phyloP scores from a whole-genome alignment of 1,140 invertebrate genomes.

The Pogonomyrmex californicus region DNA sequence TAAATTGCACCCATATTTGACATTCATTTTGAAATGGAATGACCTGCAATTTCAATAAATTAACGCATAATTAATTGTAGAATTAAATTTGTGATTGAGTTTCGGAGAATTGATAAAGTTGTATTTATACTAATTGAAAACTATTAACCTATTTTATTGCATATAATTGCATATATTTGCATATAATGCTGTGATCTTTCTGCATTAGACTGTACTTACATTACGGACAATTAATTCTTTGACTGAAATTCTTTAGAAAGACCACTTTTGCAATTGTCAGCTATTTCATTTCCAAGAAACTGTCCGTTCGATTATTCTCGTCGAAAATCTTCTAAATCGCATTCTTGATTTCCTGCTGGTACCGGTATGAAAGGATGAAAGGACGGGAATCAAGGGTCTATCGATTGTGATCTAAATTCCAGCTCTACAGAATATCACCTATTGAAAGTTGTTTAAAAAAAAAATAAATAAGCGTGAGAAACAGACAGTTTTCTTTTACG shows the following conservation, averaged over 20 bases:
- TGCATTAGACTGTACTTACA: background rate
- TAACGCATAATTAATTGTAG: constrained; percentile 37
- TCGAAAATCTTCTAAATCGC: background rate
- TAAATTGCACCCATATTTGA: constrained; percentile 39
- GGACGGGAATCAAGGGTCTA: background rate
- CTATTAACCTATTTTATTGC: constrained; percentile 25
- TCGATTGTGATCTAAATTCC: constrained; percentile 36
- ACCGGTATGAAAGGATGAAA: constrained; percentile 14
- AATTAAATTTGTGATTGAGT: constrained; percentile 24
- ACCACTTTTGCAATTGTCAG: background rate
- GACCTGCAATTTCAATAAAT: constrained; percentile 37
- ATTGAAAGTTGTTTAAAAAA: background rate
- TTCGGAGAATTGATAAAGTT: constrained; percentile 18
- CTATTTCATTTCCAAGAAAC: background rate
- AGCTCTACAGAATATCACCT: background rate
- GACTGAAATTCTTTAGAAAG: background rate
- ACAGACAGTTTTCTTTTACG: background rate
- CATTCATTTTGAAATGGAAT: constrained; percentile 16
- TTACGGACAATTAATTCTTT: background rate
- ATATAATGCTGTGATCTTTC: background rate
- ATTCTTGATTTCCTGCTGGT: constrained; percentile 45
- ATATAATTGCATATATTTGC: background rate
- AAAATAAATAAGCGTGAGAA: background rate
- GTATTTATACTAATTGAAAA: constrained; percentile 14
- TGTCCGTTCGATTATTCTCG: background rate